Evolutionary conservation across 1,140 invertebrate species (phyloP).

Genomic region (Drosophila athabasca): DNA sequence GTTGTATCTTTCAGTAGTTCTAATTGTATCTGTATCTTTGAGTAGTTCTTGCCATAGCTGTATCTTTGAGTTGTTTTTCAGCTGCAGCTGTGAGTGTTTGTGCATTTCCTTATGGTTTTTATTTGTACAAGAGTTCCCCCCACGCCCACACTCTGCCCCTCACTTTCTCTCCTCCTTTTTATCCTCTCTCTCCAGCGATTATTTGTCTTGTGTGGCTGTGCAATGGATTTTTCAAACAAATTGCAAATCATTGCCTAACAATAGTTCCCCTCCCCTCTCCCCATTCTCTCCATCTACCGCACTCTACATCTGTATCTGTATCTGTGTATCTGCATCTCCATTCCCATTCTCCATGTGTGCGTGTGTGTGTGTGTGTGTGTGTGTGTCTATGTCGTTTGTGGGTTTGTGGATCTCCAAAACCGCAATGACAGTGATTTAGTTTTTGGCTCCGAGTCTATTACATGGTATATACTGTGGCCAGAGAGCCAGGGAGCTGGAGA

Average conservation of each 20-base stretch:
- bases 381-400: slow-evolving; percentile 38
- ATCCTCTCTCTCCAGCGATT: slow-evolving; percentile 24
- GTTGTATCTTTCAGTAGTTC: neutral
- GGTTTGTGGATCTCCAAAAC: slow-evolving; percentile 61
- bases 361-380: slow-evolving; percentile 14
- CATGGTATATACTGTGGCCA: slow-evolving; percentile 39
- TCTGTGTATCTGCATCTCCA: neutral
- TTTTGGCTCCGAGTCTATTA: slow-evolving; percentile 77
- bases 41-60: slow-evolving; percentile 18
- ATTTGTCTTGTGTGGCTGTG: slow-evolving; percentile 76
- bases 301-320: slow-evolving; percentile 7
- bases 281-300: neutral
- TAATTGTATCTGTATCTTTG: slow-evolving; percentile 30
- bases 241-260: slow-evolving; percentile 82
- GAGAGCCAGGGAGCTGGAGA: neutral
- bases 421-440: slow-evolving; percentile 79
- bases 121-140: slow-evolving; percentile 48
- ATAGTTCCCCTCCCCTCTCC: slow-evolving; percentile 53
- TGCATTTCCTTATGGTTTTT: slow-evolving; percentile 73
- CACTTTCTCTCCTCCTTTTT: neutral
- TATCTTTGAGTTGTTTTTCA: slow-evolving; percentile 15
- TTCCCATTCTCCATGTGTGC: neutral
- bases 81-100: slow-evolving; percentile 5
- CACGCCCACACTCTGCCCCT: too few species aligned
- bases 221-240: slow-evolving; percentile 81